Percentiles rank a stretch among this genome's conserved stretches.
phyloP scores from a whole-genome alignment of 2,888 invertebrate species.

The Drosophila conformis region DNA sequence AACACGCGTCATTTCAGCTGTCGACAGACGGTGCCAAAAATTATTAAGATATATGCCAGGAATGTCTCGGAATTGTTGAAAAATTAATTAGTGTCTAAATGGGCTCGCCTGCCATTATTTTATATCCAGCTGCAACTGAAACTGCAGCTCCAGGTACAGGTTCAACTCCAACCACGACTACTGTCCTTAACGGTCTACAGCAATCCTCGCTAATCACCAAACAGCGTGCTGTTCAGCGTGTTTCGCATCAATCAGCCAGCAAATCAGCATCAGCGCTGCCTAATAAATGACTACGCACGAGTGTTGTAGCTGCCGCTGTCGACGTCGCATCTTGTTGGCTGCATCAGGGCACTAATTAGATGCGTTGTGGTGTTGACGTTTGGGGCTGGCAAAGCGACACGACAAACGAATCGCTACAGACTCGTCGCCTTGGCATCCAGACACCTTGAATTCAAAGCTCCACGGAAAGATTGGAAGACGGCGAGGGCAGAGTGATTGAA shows the following conservation, averaged over 20 bases:
- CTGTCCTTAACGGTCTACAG: constrained; percentile 7
- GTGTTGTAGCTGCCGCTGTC: constrained; percentile 7
- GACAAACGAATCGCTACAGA: constrained; percentile 45
- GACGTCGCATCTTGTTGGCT: constrained; percentile 47
- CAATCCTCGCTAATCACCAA: constrained; percentile 60
- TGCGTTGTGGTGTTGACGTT: constrained; percentile 53
- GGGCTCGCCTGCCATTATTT: constrained; percentile 45
- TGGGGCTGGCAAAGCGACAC: constrained; percentile 23
- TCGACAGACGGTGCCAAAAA: constrained; percentile 69
- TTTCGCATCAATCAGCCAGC: constrained; percentile 27
- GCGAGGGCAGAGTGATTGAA: background rate
- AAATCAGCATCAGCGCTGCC: constrained; percentile 29
- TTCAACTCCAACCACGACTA: background rate
- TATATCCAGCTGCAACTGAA: background rate
- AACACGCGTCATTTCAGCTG: constrained; percentile 18
- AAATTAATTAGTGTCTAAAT: constrained; percentile 72
- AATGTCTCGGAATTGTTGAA: constrained; percentile 37
- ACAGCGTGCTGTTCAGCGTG: constrained; percentile 21
- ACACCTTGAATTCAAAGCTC: constrained; percentile 5
- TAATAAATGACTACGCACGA: constrained; percentile 63
- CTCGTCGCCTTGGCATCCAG: constrained; percentile 28
- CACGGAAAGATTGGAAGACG: background rate
- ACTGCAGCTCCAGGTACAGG: background rate
- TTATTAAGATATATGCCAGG: constrained; percentile 73
- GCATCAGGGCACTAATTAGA: constrained; percentile 68